Evolutionary conservation across 2,797 vertebrate species (phyloP), one percentile per base, ranked within the genome.

Genomic region (Xiphophorus birchmanni): DNA sequence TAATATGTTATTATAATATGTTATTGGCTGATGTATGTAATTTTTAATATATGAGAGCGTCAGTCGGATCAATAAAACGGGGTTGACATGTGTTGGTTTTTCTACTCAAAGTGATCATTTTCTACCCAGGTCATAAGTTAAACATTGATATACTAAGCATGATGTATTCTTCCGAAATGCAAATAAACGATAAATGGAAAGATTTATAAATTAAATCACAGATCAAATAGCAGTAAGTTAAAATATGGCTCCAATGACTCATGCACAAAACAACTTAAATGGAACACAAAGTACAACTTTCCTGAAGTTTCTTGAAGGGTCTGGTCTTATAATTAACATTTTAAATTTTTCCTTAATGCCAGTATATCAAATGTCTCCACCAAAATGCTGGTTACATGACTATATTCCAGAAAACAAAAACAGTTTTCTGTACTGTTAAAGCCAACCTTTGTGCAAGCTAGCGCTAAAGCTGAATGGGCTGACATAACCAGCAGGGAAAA

Each of bases 381-480:
- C 5, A 23, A 23, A 15, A 12, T 69, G 6, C 11, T n/a, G 6
- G 12, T 45, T n/a, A 44, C 1, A 69, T n/a, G 40, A 71, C 42
- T n/a, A 6, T n/a, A 44, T n/a, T 44, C 40, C 11, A 45, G 21
- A 12, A 42, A 26, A 40, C 15, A 67, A n/a, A 44, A n/a, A 12
- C 13, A 12, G 26, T 29, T 45, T 15, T 44, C 69, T n/a, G 69
- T 15, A 18, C 40, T 72, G 42, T 72, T 13, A 54, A 54, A 26
- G 18, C 32, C 29, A 74, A 23, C 13, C 47, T 12, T 26, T 12
- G 32, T 18, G 37, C 1, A 56, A 78, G 87, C 88, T 88, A 86
- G 76, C 6, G 83, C 81, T 88, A 80, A 85, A 85, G 48, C 5
- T 3, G 12, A 26, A 15, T 18, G n/a, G 10, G 54, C 71, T 35